phyloP scores from a whole-genome alignment of 2,797 vertebrate genomes.

The Sebastes oblongus region DNA sequence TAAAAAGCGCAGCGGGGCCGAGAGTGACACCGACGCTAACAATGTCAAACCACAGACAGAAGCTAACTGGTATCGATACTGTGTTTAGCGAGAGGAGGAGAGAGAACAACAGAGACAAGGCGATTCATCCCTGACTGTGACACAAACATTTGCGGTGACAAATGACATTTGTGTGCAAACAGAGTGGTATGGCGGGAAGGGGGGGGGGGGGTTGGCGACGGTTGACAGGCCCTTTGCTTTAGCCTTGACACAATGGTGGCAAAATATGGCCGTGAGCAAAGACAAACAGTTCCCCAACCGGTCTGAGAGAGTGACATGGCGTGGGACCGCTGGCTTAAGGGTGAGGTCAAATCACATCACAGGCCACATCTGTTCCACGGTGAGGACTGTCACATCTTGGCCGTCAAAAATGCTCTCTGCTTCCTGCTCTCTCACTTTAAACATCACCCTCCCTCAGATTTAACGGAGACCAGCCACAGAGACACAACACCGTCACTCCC shows the following conservation, averaged over 20 bases:
- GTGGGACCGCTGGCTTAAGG: neutral
- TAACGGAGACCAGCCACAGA: neutral
- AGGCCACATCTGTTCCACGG: constrained; percentile 10
- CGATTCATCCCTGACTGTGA: neutral
- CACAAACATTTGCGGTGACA: neutral
- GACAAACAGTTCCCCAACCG: neutral
- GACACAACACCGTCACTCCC: neutral
- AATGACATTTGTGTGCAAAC: constrained; percentile 9
- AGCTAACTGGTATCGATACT: constrained; percentile 45
- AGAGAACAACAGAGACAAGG: neutral
- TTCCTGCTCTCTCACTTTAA: neutral
- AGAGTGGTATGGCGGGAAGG: neutral
- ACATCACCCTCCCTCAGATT: neutral
- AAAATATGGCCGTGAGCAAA: neutral
- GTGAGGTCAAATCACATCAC: constrained; percentile 5
- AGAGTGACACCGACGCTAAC: constrained; percentile 5
- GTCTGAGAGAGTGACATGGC: neutral
- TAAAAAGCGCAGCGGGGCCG: neutral
- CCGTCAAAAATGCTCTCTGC: neutral
- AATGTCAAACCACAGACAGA: constrained; percentile 38
- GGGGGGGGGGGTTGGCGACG: accelerated
- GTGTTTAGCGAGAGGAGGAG: neutral
- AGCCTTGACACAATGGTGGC: neutral
- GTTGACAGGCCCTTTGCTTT: neutral
- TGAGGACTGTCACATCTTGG: neutral